Evolutionary conservation across 2,113 vertebrate genomes (phyloP).

Genomic region (Strix uralensis): DNA sequence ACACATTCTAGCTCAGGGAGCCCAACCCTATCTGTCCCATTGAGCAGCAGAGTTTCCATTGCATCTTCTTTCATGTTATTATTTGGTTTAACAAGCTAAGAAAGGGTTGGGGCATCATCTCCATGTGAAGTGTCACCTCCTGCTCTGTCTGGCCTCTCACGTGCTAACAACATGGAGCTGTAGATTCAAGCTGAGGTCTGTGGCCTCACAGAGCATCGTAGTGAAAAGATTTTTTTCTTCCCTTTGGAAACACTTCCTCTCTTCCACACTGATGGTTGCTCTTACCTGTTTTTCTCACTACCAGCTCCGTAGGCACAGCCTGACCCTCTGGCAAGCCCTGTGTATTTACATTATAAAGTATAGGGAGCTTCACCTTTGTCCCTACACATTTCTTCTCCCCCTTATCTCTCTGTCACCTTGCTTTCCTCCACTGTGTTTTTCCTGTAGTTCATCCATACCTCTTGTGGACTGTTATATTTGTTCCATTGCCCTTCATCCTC

Average conservation of each 20-base stretch:
- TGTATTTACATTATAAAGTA: not conserved
- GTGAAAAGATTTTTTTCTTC: not conserved
- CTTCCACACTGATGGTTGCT: not conserved
- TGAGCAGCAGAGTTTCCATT: not conserved
- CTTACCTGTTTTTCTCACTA: not conserved
- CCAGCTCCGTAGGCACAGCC: not conserved
- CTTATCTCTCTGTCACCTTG: not conserved
- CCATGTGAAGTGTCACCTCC: not conserved
- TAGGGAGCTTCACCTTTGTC: not conserved
- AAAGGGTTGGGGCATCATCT: not conserved
- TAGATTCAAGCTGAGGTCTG: not conserved
- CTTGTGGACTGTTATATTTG: not conserved
- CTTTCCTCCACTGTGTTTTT: not conserved
- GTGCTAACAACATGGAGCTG: not conserved
- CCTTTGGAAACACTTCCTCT: not conserved
- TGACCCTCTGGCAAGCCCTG: not conserved
- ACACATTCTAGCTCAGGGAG: not conserved
- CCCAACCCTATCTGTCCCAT: not conserved
- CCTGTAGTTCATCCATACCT: not conserved
- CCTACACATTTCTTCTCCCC: not conserved
- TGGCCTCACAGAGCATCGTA: not conserved
- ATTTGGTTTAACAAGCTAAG: not conserved
- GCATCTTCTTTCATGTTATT: not conserved
- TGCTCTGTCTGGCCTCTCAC: not conserved
- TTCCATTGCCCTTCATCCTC: not conserved